Percentiles rank a stretch among this genome's conserved stretches.
Evolutionary conservation across 1,140 invertebrate species (phyloP).

Genomic region (Bombus superbus): DNA sequence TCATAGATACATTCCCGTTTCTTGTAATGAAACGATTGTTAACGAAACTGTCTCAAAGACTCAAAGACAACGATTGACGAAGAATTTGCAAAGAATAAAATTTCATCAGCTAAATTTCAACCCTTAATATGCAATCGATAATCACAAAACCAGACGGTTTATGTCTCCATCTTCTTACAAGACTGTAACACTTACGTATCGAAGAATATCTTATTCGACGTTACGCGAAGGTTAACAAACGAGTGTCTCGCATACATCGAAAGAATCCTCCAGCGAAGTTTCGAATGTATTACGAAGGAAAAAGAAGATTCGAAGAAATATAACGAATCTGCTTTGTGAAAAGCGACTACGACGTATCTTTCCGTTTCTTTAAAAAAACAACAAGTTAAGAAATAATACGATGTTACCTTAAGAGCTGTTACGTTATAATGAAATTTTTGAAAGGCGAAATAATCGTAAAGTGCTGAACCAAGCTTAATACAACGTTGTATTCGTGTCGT

Average conservation of each 20-base stretch:
- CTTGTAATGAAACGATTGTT: background rate
- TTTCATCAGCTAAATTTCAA: too few relatives aligned
- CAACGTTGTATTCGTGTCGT: slow-evolving; percentile 6
- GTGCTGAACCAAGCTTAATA: slow-evolving; percentile 1
- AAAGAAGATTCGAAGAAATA: background rate
- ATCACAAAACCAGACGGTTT: too few relatives aligned
- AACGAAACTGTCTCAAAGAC: background rate
- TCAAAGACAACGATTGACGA: too few relatives aligned
- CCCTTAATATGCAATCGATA: too few relatives aligned
- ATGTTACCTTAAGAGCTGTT: too few relatives aligned
- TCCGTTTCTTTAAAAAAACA: background rate
- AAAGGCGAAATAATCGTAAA: background rate
- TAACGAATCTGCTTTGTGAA: background rate
- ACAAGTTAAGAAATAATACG: background rate
- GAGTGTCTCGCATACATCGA: too few relatives aligned
- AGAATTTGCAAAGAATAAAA: too few relatives aligned
- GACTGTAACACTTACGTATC: background rate
- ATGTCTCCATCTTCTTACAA: background rate
- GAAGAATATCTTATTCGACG: background rate
- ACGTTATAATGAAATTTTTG: background rate
- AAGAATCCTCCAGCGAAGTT: too few relatives aligned
- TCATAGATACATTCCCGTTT: background rate
- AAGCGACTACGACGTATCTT: background rate
- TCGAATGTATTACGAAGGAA: background rate
- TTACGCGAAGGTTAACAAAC: too few relatives aligned